Evolutionary conservation across 2,888 invertebrate genomes (phyloP).

Genomic region (Drosophila colorata): DNA sequence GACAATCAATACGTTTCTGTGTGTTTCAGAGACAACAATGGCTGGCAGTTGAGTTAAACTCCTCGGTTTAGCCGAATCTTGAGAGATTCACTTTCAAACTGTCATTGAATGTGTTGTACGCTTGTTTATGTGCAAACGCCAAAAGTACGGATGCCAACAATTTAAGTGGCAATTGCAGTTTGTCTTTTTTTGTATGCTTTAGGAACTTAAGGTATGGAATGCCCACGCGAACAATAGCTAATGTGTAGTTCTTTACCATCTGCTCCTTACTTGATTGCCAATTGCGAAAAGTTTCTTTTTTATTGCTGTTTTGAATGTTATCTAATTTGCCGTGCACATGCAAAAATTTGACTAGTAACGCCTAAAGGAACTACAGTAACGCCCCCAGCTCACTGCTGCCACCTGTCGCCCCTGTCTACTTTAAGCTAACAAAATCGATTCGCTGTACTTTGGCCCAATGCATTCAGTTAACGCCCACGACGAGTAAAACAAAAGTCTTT

Average conservation of each 20-base stretch:
- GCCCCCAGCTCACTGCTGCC: not conserved
- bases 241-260: constrained; percentile 1
- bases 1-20: no score
- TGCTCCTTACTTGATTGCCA: constrained; percentile 30
- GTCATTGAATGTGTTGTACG: no score
- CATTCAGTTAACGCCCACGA: constrained; percentile 43
- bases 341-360: constrained; percentile 72
- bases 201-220: constrained; percentile 3
- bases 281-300: constrained; percentile 63
- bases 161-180: constrained; percentile 8
- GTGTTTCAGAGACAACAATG: no score
- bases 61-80: not conserved
- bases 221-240: constrained; percentile 14
- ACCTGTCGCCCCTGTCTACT: not conserved
- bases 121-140: not conserved
- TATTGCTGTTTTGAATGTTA: constrained; percentile 67
- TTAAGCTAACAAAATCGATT: constrained; percentile 57
- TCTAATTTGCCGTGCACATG: constrained; percentile 72
- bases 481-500: constrained; percentile 35
- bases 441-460: constrained; percentile 37
- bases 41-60: no score
- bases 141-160: not conserved
- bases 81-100: not conserved
- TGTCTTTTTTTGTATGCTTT: not conserved
- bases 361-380: constrained; percentile 36